These are phyloP conservation scores for Ashinkailepas kermadecensis DNA, from an alignment of 2,888 invertebrate species.

Conservation along the genomic window DNA sequence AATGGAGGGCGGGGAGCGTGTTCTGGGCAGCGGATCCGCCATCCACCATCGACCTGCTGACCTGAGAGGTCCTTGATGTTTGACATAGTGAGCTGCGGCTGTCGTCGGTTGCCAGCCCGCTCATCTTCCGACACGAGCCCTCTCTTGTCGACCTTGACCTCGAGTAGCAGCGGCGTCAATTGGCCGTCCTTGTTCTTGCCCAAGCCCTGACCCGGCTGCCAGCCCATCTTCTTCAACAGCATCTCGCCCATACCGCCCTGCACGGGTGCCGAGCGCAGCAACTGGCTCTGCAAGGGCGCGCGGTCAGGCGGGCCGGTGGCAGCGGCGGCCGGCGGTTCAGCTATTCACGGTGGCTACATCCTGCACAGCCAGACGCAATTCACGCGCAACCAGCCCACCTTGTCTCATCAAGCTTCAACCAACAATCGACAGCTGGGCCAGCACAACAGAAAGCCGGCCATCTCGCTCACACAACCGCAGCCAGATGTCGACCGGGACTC, in stretches of 20 bases:
- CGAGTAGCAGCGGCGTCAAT: conserved; percentile 77
- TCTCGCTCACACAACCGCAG: too few relatives aligned
- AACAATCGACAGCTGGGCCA: too few relatives aligned
- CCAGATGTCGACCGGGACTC: too few relatives aligned
- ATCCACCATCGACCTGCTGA: not conserved
- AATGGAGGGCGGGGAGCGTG: too few relatives aligned
- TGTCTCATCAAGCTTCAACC: too few relatives aligned
- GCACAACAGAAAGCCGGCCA: too few relatives aligned
- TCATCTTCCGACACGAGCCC: conserved; percentile 46
- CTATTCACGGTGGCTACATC: too few relatives aligned
- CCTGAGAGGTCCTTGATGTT: conserved; percentile 23
- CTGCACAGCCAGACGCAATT: too few relatives aligned
- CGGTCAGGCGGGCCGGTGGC: conserved; percentile 29
- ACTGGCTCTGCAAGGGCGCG: conserved; percentile 62
- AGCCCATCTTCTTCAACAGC: conserved; percentile 96
- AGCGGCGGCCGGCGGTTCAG: not conserved
- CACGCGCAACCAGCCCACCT: too few relatives aligned
- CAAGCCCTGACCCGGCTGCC: conserved; percentile 92
- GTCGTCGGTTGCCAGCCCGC: not conserved
- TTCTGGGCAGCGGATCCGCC: too few relatives aligned
- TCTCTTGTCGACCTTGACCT: conserved; percentile 93
- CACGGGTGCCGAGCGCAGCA: conserved; percentile 80
- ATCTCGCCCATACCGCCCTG: conserved; percentile 95
- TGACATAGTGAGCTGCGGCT: conserved; percentile 43
- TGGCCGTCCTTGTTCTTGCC: conserved; percentile 92